These are phyloP conservation scores for Pygoscelis adeliae DNA, from an alignment of 2,113 vertebrate genomes.

Conservation along the genomic window DNA sequence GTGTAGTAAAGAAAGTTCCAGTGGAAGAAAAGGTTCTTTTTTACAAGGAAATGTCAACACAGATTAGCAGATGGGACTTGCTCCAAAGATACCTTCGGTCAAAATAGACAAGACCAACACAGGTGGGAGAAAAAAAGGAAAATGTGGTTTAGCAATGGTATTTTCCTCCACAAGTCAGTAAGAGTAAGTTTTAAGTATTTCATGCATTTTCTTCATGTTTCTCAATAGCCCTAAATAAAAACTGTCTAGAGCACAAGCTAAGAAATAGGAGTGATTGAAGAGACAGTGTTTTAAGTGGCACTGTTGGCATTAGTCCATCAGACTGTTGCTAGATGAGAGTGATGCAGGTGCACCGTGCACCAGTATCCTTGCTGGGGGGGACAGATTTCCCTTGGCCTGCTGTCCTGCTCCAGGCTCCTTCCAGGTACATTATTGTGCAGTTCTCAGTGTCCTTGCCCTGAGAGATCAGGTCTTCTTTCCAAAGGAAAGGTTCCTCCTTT, in stretches of 20 bases:
- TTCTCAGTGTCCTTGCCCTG: background rate
- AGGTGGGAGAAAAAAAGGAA: background rate
- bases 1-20: background rate
- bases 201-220: background rate
- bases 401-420: background rate
- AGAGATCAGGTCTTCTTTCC: background rate
- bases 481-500: background rate
- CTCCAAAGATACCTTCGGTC: background rate
- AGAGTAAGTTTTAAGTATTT: background rate
- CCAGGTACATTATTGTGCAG: background rate
- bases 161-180: background rate
- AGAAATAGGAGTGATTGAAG: background rate
- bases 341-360: rapidly evolving
- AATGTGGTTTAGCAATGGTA: background rate
- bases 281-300: background rate
- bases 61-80: background rate
- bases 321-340: background rate
- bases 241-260: background rate
- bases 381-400: background rate
- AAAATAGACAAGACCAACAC: background rate
- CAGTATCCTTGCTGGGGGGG: background rate
- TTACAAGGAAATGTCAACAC: background rate
- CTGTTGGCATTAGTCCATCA: background rate
- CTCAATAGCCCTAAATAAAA: background rate
- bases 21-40: background rate